Evolutionary conservation across 2,888 invertebrate species (phyloP), one percentile per base, ranked within the genome.

Genomic region (Drosophila quinaria): DNA sequence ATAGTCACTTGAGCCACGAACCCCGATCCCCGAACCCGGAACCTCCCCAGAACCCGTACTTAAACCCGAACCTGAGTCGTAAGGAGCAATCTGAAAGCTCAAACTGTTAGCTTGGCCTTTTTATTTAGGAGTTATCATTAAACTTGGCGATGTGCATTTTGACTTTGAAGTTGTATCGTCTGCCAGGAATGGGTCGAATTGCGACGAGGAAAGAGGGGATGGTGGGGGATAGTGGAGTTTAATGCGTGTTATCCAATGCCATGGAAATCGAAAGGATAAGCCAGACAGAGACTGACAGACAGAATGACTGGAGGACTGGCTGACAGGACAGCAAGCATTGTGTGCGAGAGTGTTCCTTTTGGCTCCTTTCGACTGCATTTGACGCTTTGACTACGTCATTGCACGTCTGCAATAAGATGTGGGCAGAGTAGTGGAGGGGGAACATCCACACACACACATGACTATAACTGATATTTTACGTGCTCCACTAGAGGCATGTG

Each of bases 381-480:
- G 83, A 88, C 64, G 80, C 88, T 81, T 86, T 88, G 80, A 74
- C 83, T 83, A 66, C 86, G 83, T 86, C 83, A 86, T 70, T 80
- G 86, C 83, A 83, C 88, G 83, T 85, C 74, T 80, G 62, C 54
- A 67, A 61, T 55, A 62, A 52, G 51, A 58, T 13, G 41, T 17
- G 31, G 42, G 11, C 13, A 5, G 6, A 17, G 31, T 4, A 25
- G 25, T 5, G 25, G 15, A n/a, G n/a, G 13, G n/a, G 33, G 29
- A 13, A 17, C 15, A 58, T 10, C 29, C 35, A 29, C 54, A 71
- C 55, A 47, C 44, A 19, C 51, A 29, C 42, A 77, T 84, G 81
- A 77, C 65, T 86, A 88, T 88, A 84, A 84, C 88, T 84, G 83
- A 83, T 83, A 88, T 83, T 88, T 88, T 84, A 84, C 83, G 88